These are phyloP conservation scores for Geodia barretti DNA, from an alignment of 37 sponge, comb jelly and placozoan species.

Conservation along the genomic window DNA sequence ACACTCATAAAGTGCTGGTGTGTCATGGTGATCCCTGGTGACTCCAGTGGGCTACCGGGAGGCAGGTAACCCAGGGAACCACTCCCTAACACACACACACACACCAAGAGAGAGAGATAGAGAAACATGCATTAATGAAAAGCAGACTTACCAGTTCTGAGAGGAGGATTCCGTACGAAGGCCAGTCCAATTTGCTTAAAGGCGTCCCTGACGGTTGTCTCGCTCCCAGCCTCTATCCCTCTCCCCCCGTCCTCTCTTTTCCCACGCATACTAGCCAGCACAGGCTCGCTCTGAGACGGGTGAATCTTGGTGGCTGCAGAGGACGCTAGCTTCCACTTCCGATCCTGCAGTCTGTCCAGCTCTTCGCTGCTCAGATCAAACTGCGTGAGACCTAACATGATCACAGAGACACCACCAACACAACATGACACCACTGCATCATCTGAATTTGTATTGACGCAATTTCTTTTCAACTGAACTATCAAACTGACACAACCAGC, in stretches of 20 bases:
- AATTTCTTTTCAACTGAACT: too few species aligned
- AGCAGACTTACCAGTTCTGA: not conserved
- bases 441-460: too few species aligned
- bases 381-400: constrained; percentile 53
- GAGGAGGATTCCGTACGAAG: not conserved
- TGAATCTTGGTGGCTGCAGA: constrained; percentile 26
- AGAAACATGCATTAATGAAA: too few species aligned
- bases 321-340: constrained; percentile 27
- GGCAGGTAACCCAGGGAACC: not conserved
- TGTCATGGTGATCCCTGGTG: not conserved
- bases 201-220: constrained; percentile 5
- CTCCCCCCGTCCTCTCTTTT: not conserved
- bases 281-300: not conserved
- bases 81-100: too few species aligned
- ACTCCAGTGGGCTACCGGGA: not conserved
- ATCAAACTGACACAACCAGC: not conserved
- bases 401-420: not conserved
- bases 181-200: not conserved
- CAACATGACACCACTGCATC: too few species aligned
- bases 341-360: constrained; percentile 11
- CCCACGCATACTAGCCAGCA: not conserved
- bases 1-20: not conserved
- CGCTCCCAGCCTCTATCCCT: not conserved
- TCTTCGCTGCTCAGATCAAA: constrained; percentile 73
- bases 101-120: too few species aligned